These are phyloP conservation scores for Heliconius aoede DNA, from an alignment of 2,888 invertebrate species.

Conservation along the genomic window DNA sequence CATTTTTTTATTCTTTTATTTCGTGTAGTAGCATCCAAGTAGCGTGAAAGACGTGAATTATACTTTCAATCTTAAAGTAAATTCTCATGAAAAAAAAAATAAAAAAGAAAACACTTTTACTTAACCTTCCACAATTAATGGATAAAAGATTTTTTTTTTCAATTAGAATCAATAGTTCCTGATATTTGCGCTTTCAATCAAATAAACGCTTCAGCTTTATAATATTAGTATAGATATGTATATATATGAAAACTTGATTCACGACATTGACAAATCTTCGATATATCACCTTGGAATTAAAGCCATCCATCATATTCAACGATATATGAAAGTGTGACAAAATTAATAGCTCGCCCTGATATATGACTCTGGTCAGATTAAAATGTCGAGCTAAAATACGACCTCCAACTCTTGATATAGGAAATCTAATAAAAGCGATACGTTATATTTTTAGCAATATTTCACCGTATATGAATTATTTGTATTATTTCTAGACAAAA, in stretches of 20 bases:
- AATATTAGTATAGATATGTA: not conserved
- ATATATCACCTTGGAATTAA: conserved; percentile 10
- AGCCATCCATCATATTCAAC: conserved; percentile 7
- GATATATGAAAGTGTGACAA: conserved; percentile 13
- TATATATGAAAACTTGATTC: not conserved
- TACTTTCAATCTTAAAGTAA: too few relatives aligned
- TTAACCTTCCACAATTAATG: too few relatives aligned
- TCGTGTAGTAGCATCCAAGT: too few relatives aligned
- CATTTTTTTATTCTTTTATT: not conserved
- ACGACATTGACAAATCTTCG: not conserved
- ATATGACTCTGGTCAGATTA: conserved; percentile 5
- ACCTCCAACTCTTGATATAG: not conserved
- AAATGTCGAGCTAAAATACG: conserved; percentile 15
- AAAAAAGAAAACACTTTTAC: too few relatives aligned
- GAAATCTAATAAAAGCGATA: not conserved
- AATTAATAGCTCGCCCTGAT: conserved; percentile 2
- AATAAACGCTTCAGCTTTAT: not conserved
- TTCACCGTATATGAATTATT: not conserved
- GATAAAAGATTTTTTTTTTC: not conserved
- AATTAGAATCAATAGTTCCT: not conserved
- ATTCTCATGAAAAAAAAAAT: too few relatives aligned
- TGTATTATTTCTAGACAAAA: not conserved
- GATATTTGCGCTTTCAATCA: not conserved
- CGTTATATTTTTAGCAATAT: not conserved
- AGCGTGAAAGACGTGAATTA: too few relatives aligned